These are phyloP conservation scores for Plecturocebus donacophilus DNA, from an alignment of 2,113 vertebrate genomes.

Conservation along the genomic window DNA sequence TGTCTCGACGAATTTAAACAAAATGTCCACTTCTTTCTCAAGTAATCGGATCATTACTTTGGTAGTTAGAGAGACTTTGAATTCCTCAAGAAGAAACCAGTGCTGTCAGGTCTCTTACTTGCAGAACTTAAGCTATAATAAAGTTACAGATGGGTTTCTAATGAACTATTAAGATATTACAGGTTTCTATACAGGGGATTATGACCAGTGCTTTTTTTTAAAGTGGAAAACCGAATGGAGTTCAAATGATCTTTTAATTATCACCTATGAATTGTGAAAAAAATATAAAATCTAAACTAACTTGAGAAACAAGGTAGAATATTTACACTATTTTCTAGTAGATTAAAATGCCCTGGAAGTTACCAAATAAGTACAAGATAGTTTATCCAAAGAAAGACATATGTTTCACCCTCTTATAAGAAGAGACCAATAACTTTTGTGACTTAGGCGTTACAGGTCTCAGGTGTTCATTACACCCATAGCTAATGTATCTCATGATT, in stretches of 20 bases:
- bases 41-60: accelerated
- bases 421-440: slow-evolving; percentile 59
- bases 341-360: slow-evolving; percentile 50
- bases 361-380: slow-evolving; percentile 64
- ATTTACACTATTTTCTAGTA: not conserved
- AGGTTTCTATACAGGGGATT: not conserved
- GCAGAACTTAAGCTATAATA: not conserved
- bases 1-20: not conserved
- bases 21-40: not conserved
- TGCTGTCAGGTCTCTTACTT: not conserved
- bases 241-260: slow-evolving; percentile 47
- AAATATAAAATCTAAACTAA: not conserved
- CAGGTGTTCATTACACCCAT: slow-evolving; percentile 72
- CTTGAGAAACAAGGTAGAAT: not conserved
- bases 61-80: not conserved
- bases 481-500: slow-evolving; percentile 74
- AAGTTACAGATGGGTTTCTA: not conserved
- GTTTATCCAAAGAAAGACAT: not conserved
- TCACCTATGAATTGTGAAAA: not conserved
- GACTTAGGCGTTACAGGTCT: slow-evolving; percentile 61
- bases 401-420: slow-evolving; percentile 62
- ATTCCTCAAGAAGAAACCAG: not conserved
- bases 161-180: not conserved
- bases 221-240: not conserved
- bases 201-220: too few species aligned